Base-by-base conservation (phyloP, 2,888 invertebrate genomes). In the Caenorhabditis angaria region DNA sequence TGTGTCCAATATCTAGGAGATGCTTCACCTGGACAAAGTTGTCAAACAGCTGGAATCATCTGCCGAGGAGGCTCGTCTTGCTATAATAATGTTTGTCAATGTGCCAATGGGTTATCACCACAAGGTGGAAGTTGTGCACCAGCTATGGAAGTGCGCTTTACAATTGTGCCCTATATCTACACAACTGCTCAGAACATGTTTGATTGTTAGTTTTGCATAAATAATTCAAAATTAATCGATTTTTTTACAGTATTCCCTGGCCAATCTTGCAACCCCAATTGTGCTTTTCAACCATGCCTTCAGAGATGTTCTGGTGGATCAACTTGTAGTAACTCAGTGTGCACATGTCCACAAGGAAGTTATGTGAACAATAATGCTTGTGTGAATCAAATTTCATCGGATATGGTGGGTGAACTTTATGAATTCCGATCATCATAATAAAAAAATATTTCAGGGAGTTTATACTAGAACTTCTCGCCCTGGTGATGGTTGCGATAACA, bases 271-370 rank as follows among this genome's bases (percentile, higher is more conserved):
- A 81, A 85, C 56, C 77, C 83, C 4, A 65, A 72, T 25, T 85
- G 85, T 50, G 70, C 80, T 24, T 81, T 53, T 63, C 77, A 76
- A 41, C 77, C 80, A 4, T 82, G 81, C 63, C 60, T 79, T 0
- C 79, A 77, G 48, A 61, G 65, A 50, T 82, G 80, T 53, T 65
- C 71, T 41, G 85, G 85, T 22, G 83, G 84, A 25, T 83, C 85
- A 5, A 47, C 72, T 12, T 87, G 87, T 62, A 74, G 74, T 25
- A 79, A 83, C 14, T 76, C 79, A 1, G 32, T 83, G 1, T 86
- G 86, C 55, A 77, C 82, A 0, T 86, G 86, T 57, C 81, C 84
- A 1, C 75, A 78, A 22, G 82, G 83, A 22, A 79, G 32, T 2
- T 60, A 50, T 25, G 60, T 56, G 1, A 60, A 65, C 47, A 69